Conservation (phyloP, 2,113 vertebrate species). For the Hydrolagus affinis region DNA sequence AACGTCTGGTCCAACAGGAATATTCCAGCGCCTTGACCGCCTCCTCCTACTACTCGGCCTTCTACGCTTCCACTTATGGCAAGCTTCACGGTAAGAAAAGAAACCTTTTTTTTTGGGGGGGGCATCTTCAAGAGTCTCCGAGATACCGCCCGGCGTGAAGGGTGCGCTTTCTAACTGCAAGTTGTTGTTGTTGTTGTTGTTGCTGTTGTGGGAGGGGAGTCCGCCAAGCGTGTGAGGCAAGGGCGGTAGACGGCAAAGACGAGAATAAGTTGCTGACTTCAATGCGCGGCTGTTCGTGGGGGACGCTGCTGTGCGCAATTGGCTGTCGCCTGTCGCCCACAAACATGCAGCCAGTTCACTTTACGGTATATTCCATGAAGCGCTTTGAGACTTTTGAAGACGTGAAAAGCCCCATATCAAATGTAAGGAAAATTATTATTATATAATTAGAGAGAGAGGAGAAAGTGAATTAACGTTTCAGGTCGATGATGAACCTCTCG, state of each 20-base stretch:
- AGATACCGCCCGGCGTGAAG: too few species aligned
- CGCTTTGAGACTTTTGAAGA: too few species aligned
- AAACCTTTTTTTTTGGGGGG: not conserved
- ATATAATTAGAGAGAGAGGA: accelerated
- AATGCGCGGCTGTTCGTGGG: too few species aligned
- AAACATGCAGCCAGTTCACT: too few species aligned
- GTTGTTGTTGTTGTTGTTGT: too few species aligned
- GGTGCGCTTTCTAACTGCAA: too few species aligned
- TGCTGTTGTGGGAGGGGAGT: not conserved
- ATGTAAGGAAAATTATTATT: too few species aligned
- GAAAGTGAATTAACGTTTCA: not conserved
- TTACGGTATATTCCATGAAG: too few species aligned
- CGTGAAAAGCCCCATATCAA: too few species aligned
- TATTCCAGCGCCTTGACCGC: not conserved
- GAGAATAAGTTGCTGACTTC: too few species aligned
- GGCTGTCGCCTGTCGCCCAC: too few species aligned
- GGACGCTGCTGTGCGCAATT: too few species aligned
- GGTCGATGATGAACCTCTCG: not conserved
- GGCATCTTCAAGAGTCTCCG: not conserved
- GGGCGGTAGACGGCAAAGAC: not conserved
- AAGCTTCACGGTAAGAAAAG: not conserved
- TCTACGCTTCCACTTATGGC: not conserved
- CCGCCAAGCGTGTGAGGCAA: not conserved
- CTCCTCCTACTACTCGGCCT: not conserved
- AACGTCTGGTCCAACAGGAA: not conserved